Evolutionary conservation across 2,888 invertebrate species (phyloP).

Genomic region (Lingula anatina): DNA sequence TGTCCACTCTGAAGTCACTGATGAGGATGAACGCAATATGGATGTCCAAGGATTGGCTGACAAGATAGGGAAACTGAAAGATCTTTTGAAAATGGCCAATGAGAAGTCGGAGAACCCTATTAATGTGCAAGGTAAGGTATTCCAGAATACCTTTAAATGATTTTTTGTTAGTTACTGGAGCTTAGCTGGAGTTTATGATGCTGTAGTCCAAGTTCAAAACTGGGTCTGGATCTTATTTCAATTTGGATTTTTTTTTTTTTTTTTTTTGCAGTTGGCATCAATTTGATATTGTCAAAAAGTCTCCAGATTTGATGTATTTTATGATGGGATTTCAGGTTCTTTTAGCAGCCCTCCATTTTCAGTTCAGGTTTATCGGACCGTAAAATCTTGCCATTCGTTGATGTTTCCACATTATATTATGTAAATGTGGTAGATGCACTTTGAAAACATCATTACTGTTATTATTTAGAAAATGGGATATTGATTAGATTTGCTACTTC

Average conservation of each 20-base stretch:
- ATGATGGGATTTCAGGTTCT: too few species aligned
- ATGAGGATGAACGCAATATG: slow-evolving; percentile 19
- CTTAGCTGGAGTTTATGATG: not conserved
- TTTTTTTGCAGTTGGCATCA: not conserved
- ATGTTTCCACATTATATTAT: too few species aligned
- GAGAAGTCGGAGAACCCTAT: slow-evolving; percentile 58
- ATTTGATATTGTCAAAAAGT: too few species aligned
- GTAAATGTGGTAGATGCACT: too few species aligned
- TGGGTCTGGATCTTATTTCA: not conserved
- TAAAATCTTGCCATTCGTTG: too few species aligned
- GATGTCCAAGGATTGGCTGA: slow-evolving; percentile 56
- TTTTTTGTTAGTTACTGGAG: not conserved
- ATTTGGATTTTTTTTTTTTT: not conserved
- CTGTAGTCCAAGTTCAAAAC: too few species aligned
- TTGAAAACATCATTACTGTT: too few species aligned
- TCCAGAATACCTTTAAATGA: not conserved
- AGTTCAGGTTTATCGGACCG: too few species aligned
- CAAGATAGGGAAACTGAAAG: slow-evolving; percentile 64
- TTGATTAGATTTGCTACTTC: too few species aligned
- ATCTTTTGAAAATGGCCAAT: slow-evolving; percentile 61
- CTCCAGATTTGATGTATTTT: too few species aligned
- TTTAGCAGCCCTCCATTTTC: too few species aligned
- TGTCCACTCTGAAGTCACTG: slow-evolving; percentile 23
- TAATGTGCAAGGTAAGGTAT: slow-evolving; percentile 57
- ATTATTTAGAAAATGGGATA: too few species aligned